These are phyloP conservation scores for Agrypnus murinus DNA, from an alignment of 2,888 invertebrate species.

Conservation along the genomic window DNA sequence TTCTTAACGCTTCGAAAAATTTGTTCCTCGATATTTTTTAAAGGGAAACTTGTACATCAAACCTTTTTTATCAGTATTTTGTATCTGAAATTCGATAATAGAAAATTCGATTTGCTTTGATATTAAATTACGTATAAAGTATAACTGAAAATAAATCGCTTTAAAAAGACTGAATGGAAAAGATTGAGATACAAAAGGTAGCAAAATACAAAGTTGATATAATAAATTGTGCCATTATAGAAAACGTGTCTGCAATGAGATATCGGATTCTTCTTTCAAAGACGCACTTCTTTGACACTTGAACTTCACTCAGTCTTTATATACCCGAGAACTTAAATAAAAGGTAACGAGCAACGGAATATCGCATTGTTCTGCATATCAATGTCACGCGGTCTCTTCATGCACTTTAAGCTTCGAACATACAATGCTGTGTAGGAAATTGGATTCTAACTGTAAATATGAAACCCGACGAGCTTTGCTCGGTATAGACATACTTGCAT, in stretches of 20 bases:
- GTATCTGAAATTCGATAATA: not conserved
- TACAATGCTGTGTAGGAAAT: too few species aligned
- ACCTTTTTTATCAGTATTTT: not conserved
- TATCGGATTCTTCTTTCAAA: conserved; percentile 48
- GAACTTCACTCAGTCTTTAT: conserved; percentile 42
- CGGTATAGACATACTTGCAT: too few species aligned
- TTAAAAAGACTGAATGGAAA: conserved; percentile 18
- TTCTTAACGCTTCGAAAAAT: too few species aligned
- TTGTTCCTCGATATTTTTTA: too few species aligned
- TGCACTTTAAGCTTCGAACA: not conserved
- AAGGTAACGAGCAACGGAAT: conserved; percentile 43
- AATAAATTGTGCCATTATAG: conserved; percentile 49
- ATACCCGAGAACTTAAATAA: conserved; percentile 35
- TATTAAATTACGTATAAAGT: conserved; percentile 12
- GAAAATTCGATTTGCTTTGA: not conserved
- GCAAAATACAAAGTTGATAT: conserved; percentile 45
- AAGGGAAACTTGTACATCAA: too few species aligned
- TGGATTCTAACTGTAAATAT: too few species aligned
- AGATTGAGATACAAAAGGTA: conserved; percentile 34
- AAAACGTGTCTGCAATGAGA: conserved; percentile 48
- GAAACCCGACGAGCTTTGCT: too few species aligned
- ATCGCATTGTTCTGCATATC: conserved; percentile 40
- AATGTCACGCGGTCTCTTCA: conserved; percentile 38
- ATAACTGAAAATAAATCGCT: conserved; percentile 20
- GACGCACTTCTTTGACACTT: conserved; percentile 49